Percentiles rank a stretch among this genome's conserved stretches.
Conservation (phyloP, 2,113 vertebrate genomes). For the Chionomys nivalis region DNA sequence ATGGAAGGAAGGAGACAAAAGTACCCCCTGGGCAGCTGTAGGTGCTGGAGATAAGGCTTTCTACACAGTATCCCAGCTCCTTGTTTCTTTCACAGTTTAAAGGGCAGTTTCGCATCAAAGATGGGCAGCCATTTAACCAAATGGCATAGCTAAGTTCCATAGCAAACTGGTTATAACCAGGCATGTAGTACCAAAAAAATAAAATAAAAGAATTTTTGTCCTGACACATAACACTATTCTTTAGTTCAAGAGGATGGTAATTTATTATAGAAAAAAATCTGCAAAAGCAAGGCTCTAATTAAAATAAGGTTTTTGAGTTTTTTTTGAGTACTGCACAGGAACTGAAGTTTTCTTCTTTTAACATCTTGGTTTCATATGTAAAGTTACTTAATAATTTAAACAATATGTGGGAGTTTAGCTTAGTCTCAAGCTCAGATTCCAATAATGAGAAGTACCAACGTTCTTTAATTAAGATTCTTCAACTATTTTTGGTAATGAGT, state of each 20-base stretch:
- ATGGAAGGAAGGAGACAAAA: background rate
- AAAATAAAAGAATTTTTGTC: background rate
- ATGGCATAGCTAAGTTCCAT: background rate
- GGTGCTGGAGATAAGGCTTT: background rate
- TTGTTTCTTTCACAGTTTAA: background rate
- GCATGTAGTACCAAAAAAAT: background rate
- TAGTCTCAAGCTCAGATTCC: background rate
- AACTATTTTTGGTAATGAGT: background rate
- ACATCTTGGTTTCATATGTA: background rate
- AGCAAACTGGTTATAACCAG: background rate
- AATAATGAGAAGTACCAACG: background rate
- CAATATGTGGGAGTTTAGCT: background rate
- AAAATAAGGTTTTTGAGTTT: background rate
- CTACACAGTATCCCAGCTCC: fast-evolving
- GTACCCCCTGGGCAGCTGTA: background rate
- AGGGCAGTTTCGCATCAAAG: background rate
- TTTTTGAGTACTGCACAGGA: background rate
- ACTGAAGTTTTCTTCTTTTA: background rate
- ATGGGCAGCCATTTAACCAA: background rate
- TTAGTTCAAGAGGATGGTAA: background rate
- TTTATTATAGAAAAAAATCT: background rate
- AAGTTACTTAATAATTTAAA: constrained; percentile 37
- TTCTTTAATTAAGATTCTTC: constrained; percentile 9
- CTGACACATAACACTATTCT: background rate
- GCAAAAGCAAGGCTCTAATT: background rate